Percentiles rank a stretch among this genome's conserved stretches.
phyloP scores from a whole-genome alignment of 2,797 vertebrate species.

The Bradypus variegatus region DNA sequence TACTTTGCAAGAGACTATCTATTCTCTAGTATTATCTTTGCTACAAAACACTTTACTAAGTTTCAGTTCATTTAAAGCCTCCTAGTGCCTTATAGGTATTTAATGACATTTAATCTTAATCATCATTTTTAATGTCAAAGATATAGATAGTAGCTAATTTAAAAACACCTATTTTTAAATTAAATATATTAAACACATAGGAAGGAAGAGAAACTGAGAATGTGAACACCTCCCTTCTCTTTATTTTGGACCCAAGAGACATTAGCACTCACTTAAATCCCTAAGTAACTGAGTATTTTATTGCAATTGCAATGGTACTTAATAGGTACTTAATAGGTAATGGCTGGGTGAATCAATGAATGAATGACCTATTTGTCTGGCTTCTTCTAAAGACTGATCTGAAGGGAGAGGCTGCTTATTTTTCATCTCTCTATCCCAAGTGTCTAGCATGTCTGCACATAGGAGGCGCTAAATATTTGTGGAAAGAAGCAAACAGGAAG shows the following conservation, averaged over 20 bases:
- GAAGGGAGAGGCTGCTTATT: neutral
- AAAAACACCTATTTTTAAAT: neutral
- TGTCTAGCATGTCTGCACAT: neutral
- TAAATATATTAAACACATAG: slow-evolving; percentile 14
- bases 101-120: neutral
- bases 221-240: neutral
- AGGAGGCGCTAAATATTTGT: neutral
- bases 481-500: neutral
- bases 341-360: neutral
- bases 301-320: neutral
- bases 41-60: slow-evolving; percentile 20
- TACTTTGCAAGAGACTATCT: neutral
- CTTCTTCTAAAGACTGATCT: neutral
- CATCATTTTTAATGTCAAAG: neutral
- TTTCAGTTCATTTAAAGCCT: neutral
- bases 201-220: neutral
- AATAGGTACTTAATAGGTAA: neutral
- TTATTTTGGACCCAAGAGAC: neutral
- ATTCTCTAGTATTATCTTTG: slow-evolving; percentile 18
- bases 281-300: neutral
- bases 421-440: neutral
- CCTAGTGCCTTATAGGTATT: neutral
- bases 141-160: neutral
- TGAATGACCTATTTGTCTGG: neutral
- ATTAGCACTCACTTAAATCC: neutral